A percentile compares a stretch with the other conserved stretches of the same genome.
Conservation (phyloP, 2,113 vertebrate species). For the Nannospalax galili region DNA sequence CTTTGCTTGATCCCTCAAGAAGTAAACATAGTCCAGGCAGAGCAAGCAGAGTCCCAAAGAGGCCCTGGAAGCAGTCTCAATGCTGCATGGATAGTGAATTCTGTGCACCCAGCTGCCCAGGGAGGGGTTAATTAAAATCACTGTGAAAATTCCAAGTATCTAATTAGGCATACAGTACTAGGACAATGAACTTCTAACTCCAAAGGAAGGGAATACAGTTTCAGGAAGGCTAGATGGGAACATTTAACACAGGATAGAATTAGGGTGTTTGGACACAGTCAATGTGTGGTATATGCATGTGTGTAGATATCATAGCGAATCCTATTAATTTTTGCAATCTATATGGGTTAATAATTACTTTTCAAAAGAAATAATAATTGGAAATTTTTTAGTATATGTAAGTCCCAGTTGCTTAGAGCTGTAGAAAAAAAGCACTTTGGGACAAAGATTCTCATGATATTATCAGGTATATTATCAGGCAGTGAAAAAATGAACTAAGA, state of each 20-base stretch:
- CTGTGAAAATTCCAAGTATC: not conserved
- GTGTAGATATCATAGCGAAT: not conserved
- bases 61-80: not conserved
- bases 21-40: too few relatives aligned
- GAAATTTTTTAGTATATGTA: not conserved
- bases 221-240: not conserved
- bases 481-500: conserved; percentile 35
- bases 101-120: not conserved
- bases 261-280: not conserved
- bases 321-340: not conserved
- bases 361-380: not conserved
- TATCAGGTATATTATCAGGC: too few relatives aligned
- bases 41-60: not conserved
- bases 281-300: not conserved
- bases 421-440: not conserved
- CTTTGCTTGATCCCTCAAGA: not conserved
- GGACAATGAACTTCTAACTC: not conserved
- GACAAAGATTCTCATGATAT: conserved; percentile 6
- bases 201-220: not conserved
- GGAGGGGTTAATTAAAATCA: not conserved
- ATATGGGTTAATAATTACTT: not conserved
- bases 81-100: not conserved
- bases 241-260: not conserved
- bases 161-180: not conserved
- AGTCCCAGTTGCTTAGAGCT: not conserved